Base-by-base conservation (phyloP, 2,888 invertebrate species). In the Aromia moschata region DNA sequence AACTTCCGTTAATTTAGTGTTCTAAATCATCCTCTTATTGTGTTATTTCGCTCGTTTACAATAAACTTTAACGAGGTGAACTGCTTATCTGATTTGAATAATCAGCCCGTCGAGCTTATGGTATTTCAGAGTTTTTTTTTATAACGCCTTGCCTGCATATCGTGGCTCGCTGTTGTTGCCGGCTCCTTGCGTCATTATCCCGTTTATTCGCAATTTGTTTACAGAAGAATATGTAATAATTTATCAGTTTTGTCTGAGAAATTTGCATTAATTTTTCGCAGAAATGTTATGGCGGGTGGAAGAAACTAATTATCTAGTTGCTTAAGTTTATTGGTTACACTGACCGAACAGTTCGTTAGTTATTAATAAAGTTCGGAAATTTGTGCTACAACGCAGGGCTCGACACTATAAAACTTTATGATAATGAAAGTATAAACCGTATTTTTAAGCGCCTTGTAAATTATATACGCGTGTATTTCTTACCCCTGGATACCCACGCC, bases 1-100 rank as follows among this genome's bases (percentile, higher is more conserved):
- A 72, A 72, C 71, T 70, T 74, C 74, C 74, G 72, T 70, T 69
- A 65, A 71, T 74, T 74, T 70, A 65, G 62, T 60, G 62, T 62
- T 62, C 63, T 64, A 63, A 68, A 65, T 64, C 67, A 66, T 69
- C 64, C 63, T 70, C 64, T 59, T 63, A 68, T 69, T 62, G 70
- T 69, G 62, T 64, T 60, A 60, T 61, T 63, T 64, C 61, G 56
- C 57, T 61, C 58, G 64, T 62, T 67, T 67, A 70, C 67, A 69
- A 69, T 69, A 63, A 66, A 64, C 65, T 65, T 68, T 70, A 69
- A 71, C 69, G 68, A 71, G 71, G 60, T 64, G 62, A 61, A 58
- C 51, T 20, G 45, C 64, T 71, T 70, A 71, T 71, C 71, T 63
- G 70, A 70, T 68, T 65, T 56, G 62, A 67, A 68, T 66, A 63